phyloP scores from a whole-genome alignment of 1,140 invertebrate species.

The Dinoponera quadriceps region DNA sequence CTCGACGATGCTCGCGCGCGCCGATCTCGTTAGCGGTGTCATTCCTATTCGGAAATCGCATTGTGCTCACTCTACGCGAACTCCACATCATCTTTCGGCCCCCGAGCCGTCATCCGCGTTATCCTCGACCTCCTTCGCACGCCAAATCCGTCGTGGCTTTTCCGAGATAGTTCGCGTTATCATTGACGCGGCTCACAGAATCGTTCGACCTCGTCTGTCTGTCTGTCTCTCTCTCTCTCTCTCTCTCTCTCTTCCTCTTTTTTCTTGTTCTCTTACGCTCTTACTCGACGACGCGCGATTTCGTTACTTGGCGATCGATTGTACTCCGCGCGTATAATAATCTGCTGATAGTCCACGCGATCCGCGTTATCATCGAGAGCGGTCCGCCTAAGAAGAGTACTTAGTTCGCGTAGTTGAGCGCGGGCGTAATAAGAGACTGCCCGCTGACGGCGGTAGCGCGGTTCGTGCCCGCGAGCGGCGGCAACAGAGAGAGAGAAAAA shows the following conservation, averaged over 20 bases:
- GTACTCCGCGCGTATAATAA: too few relatives aligned
- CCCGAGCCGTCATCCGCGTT: background rate
- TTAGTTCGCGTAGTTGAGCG: slow-evolving; percentile 78
- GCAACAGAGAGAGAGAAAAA: slow-evolving; percentile 47
- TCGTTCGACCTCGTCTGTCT: background rate
- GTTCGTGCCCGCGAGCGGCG: slow-evolving; percentile 74
- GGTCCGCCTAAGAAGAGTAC: slow-evolving; percentile 67
- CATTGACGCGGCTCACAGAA: slow-evolving; percentile 2
- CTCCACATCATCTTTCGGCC: background rate
- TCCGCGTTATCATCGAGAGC: slow-evolving; percentile 31
- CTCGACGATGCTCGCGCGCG: background rate
- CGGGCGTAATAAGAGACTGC: slow-evolving; percentile 79
- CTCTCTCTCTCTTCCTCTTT: background rate
- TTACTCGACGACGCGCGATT: too few relatives aligned
- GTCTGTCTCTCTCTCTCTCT: background rate
- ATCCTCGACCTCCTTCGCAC: slow-evolving; percentile 6
- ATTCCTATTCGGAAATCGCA: background rate
- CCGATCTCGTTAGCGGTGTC: background rate
- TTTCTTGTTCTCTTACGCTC: background rate
- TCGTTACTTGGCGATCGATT: background rate
- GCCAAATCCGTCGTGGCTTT: background rate
- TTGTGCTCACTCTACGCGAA: background rate
- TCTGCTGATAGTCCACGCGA: background rate
- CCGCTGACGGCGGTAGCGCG: slow-evolving; percentile 75
- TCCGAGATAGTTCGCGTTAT: background rate